phyloP scores from a whole-genome alignment of 2,797 vertebrate genomes.

The Glossophaga mutica region DNA sequence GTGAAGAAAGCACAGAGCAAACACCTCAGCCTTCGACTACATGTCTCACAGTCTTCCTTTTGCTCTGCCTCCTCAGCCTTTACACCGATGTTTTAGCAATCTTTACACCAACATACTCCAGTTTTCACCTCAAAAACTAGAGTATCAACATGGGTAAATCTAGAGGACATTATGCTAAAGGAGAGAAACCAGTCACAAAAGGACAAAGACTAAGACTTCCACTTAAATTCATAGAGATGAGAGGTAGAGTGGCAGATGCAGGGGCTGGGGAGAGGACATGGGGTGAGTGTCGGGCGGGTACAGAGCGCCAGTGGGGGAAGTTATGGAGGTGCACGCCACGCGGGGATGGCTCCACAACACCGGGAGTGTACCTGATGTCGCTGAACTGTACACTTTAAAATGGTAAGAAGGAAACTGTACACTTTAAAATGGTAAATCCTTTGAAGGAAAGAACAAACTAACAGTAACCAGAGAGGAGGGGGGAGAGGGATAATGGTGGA shows the following conservation, averaged over 20 bases:
- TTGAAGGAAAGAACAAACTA: too few relatives aligned
- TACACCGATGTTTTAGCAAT: background rate
- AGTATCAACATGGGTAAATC: background rate
- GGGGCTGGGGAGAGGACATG: background rate
- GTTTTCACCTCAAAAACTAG: background rate
- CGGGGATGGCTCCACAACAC: background rate
- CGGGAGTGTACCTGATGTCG: background rate
- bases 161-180: background rate
- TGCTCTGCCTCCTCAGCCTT: background rate
- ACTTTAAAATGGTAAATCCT: background rate
- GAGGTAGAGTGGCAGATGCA: background rate
- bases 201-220: background rate
- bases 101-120: background rate
- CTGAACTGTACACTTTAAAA: background rate
- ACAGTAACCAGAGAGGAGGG: too few relatives aligned
- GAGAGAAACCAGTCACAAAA: background rate
- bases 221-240: background rate
- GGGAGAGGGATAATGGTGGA: too few relatives aligned
- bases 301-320: background rate
- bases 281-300: background rate
- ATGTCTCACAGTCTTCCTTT: background rate
- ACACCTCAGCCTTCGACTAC: background rate
- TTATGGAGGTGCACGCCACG: background rate
- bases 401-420: background rate
- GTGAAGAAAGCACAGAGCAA: background rate